These are phyloP conservation scores for Balanococcus diminutus DNA, from an alignment of 2,888 invertebrate species.

Conservation along the genomic window DNA sequence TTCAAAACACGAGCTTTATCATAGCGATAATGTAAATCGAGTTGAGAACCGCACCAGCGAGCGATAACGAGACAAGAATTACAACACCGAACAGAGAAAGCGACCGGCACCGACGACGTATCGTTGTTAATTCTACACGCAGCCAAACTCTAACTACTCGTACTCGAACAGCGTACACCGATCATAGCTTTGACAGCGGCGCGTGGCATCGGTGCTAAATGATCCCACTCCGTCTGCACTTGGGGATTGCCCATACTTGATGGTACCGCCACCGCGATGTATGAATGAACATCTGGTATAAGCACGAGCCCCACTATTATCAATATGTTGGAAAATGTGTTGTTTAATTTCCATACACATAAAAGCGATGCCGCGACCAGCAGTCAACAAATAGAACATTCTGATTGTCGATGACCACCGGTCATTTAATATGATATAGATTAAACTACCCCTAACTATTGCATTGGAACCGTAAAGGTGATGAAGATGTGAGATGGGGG, in stretches of 20 bases:
- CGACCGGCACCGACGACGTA: neutral
- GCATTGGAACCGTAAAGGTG: neutral
- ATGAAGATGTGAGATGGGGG: no score
- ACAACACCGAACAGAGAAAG: neutral
- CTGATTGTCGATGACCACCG: neutral
- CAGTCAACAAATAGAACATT: neutral
- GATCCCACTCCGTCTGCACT: conserved; percentile 34
- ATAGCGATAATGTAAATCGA: neutral
- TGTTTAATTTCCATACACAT: neutral
- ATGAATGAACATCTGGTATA: conserved; percentile 32
- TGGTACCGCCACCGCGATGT: neutral
- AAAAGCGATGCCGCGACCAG: neutral
- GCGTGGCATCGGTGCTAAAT: conserved; percentile 47
- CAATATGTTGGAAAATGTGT: neutral
- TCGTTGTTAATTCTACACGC: conserved; percentile 13
- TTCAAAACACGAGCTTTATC: neutral
- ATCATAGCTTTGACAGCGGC: conserved; percentile 49
- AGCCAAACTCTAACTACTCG: neutral
- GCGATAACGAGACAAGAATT: neutral
- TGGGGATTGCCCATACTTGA: neutral
- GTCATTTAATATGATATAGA: neutral
- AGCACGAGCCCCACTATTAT: conserved; percentile 20
- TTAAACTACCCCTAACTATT: neutral
- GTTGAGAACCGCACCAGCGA: neutral
- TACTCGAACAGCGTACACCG: no score